Evolutionary conservation across 2,888 invertebrate species (phyloP).

Genomic region (Polia nebulosa): DNA sequence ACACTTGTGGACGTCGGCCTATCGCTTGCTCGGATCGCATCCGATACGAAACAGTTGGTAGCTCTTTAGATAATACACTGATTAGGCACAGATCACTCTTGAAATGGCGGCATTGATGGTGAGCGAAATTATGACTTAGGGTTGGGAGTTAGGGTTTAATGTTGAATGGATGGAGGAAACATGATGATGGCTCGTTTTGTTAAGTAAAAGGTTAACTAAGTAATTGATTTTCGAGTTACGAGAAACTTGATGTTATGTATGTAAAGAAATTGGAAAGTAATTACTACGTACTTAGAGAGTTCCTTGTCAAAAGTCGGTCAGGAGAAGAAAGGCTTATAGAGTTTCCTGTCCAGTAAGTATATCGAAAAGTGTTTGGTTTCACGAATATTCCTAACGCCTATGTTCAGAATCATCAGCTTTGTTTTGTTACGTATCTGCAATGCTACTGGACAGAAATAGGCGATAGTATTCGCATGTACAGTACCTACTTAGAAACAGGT

Average conservation of each 20-base stretch:
- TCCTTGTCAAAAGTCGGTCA: no score
- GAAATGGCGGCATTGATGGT: no score
- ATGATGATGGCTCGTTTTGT: constrained; percentile 20
- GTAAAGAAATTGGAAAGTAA: not conserved
- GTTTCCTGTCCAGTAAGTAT: no score
- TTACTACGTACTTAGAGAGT: no score
- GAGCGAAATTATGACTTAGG: not conserved
- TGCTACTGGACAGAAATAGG: no score
- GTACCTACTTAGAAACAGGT: no score
- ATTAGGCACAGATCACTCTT: constrained; percentile 62
- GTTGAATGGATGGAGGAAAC: constrained; percentile 1
- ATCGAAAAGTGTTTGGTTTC: no score
- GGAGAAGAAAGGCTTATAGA: no score
- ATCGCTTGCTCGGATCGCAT: constrained; percentile 63
- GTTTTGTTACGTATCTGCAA: no score
- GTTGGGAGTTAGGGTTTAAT: not conserved
- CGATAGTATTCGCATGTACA: no score
- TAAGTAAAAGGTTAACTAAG: constrained; percentile 24
- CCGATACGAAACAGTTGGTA: constrained; percentile 54
- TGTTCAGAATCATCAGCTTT: no score
- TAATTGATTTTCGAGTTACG: constrained; percentile 23
- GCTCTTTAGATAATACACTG: constrained; percentile 68
- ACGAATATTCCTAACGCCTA: no score
- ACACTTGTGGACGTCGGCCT: constrained; percentile 51
- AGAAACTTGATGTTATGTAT: not conserved